Conservation (phyloP, 2,797 vertebrate genomes). For the Phoeniculus purpureus region DNA sequence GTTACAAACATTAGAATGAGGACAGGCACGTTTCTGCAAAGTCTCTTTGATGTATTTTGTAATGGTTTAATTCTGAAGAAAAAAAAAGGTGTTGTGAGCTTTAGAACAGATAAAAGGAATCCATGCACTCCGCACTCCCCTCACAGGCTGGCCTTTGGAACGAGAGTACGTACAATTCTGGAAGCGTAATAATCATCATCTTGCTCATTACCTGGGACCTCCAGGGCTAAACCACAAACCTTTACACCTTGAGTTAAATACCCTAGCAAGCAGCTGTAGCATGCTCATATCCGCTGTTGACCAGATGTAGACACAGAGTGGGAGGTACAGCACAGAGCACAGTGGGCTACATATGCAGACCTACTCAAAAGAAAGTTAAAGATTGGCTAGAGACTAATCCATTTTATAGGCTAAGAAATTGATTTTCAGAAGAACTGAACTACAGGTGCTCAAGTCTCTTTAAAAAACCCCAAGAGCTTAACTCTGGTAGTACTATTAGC, state of each 20-base stretch:
- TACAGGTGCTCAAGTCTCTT: constrained; percentile 35
- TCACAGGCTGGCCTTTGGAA: constrained; percentile 16
- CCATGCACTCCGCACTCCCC: background rate
- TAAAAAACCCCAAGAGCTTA: background rate
- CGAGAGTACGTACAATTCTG: background rate
- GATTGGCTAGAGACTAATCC: constrained; percentile 61
- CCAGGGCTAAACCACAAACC: constrained; percentile 46
- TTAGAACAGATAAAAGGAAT: constrained; percentile 15
- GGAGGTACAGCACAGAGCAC: background rate
- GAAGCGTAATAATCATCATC: constrained; percentile 37
- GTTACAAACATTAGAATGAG: constrained; percentile 19
- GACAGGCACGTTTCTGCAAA: constrained; percentile 28
- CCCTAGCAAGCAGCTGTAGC: constrained; percentile 54
- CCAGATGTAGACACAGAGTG: constrained; percentile 20
- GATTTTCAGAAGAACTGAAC: constrained; percentile 54
- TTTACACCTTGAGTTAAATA: constrained; percentile 44
- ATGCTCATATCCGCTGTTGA: constrained; percentile 45
- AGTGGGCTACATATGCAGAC: constrained; percentile 1
- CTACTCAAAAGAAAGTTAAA: constrained; percentile 39
- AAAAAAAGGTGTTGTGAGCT: background rate
- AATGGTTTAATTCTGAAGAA: constrained; percentile 19
- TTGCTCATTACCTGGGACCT: constrained; percentile 47
- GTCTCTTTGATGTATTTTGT: constrained; percentile 52
- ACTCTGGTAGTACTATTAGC: background rate
- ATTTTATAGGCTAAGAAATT: constrained; percentile 61